phyloP scores from a whole-genome alignment of 2,888 invertebrate genomes.

The Ophion ventricosus region DNA sequence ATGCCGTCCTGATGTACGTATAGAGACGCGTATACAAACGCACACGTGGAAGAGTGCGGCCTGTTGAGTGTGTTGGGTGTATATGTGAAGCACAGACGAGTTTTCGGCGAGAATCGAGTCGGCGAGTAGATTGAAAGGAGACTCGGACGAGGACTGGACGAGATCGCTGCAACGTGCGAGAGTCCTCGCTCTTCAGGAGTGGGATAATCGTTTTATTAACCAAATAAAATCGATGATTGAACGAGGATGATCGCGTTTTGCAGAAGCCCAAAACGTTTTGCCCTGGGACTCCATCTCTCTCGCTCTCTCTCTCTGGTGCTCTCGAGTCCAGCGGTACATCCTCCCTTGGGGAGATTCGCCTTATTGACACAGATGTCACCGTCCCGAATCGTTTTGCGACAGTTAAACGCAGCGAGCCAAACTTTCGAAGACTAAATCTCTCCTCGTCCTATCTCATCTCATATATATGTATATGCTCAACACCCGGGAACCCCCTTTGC shows the following conservation, averaged over 20 bases:
- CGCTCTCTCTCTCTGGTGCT: slow-evolving; percentile 18
- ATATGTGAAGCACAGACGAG: slow-evolving; percentile 64
- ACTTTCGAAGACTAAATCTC: slow-evolving; percentile 70
- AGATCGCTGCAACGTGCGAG: slow-evolving; percentile 39
- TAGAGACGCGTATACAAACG: slow-evolving; percentile 9
- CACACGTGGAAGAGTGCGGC: slow-evolving; percentile 32
- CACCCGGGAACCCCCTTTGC: slow-evolving; percentile 24
- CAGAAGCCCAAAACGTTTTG: slow-evolving; percentile 58
- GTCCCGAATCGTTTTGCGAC: slow-evolving; percentile 75
- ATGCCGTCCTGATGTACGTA: slow-evolving; percentile 45
- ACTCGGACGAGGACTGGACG: slow-evolving; percentile 58
- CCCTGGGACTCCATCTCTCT: slow-evolving; percentile 57
- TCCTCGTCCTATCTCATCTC: slow-evolving; percentile 38
- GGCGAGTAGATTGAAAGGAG: slow-evolving; percentile 49
- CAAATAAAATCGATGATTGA: slow-evolving; percentile 82
- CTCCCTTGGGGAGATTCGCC: slow-evolving; percentile 76
- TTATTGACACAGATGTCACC: slow-evolving; percentile 83
- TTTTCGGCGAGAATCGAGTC: slow-evolving; percentile 68
- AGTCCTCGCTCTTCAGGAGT: slow-evolving; percentile 52
- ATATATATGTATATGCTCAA: neutral
- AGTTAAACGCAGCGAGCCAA: slow-evolving; percentile 71
- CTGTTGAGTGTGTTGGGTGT: slow-evolving; percentile 46
- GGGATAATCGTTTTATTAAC: slow-evolving; percentile 81
- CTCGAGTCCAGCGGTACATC: slow-evolving; percentile 63
- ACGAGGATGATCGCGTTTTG: slow-evolving; percentile 78